Evolutionary conservation across 2,888 invertebrate species (phyloP).

Genomic region (Papilio demoleus): DNA sequence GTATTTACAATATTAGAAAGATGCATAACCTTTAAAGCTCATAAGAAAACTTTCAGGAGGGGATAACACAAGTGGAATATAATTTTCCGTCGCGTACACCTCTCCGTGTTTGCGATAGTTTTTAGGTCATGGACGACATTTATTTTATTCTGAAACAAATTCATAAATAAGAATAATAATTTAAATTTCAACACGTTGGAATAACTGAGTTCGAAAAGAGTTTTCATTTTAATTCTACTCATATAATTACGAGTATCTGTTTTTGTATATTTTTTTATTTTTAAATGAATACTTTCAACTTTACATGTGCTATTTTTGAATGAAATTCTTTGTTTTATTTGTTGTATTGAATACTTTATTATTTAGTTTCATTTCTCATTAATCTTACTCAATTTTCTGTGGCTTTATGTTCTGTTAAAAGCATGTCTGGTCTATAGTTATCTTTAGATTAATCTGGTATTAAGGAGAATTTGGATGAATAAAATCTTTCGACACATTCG

Average conservation of each 20-base stretch:
- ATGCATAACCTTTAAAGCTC: neutral
- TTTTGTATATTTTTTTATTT: no score
- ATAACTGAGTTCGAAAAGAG: neutral
- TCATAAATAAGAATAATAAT: neutral
- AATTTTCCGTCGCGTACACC: conserved; percentile 12
- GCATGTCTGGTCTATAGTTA: no score
- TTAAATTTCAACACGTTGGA: neutral
- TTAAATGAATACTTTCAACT: no score
- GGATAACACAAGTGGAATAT: conserved; percentile 2
- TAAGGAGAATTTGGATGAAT: conserved; percentile 26
- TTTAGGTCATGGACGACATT: conserved; percentile 32
- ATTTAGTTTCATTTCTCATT: no score
- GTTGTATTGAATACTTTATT: no score
- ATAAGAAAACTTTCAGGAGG: conserved; percentile 13
- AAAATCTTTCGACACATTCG: conserved; percentile 30
- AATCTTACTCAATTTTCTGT: no score
- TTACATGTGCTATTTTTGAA: no score
- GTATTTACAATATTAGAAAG: no score
- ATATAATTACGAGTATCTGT: no score
- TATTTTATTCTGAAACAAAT: conserved; percentile 20
- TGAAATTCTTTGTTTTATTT: no score
- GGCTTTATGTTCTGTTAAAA: no score
- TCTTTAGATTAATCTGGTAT: no score
- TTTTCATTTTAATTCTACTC: neutral
- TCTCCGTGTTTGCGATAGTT: conserved; percentile 25